Evolutionary conservation across 2,113 vertebrate genomes (phyloP), one percentile per base, ranked within the genome.

Genomic region (Ochotona curzoniae): DNA sequence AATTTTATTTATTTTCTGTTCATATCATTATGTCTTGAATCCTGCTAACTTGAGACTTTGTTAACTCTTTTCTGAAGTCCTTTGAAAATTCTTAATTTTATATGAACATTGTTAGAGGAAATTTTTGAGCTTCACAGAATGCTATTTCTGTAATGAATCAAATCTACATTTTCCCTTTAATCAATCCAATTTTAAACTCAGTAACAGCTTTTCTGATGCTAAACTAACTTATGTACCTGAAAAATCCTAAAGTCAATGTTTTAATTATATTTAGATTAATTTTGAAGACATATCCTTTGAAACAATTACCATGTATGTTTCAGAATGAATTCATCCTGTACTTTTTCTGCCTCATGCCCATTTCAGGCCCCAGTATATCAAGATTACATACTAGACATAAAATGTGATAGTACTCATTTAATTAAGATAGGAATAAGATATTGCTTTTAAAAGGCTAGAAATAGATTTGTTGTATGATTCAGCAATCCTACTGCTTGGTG

Each of bases 211-310:
- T 78, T 86, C 30, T 81, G 49, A 60, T 51, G 49, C 44, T 57
- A 28, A 91, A 84, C 35, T 67, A 91, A 84, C 35, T 67, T 47
- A n/a, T 25, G 35, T 90, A 49, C 73, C 54, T 82, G 14, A 90
- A 73, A 86, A 92, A 85, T 69, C 25, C 25, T 4, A 78, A 49
- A 78, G 23, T 60, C 69, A 23, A 69, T 78, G 23, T 86, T 61
- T 86, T 79, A 71, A 86, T 92, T 38, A 30, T 71, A 6, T 51
- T 12, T 38, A 8, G 18, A 71, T 70, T 79, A 74, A 63, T 49
- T 69, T 85, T 86, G 78, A 35, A 79, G 70, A 79, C 61, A 85
- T 35, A 25, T 49, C 70, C 3, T 70, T 70, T 79, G 18, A 86
- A 54, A 69, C 49, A 63, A 69, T 79, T 79, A 79, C 18, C 15